These are phyloP conservation scores for Athrips mouffetella DNA, from an alignment of 2,888 invertebrate species.

Conservation along the genomic window DNA sequence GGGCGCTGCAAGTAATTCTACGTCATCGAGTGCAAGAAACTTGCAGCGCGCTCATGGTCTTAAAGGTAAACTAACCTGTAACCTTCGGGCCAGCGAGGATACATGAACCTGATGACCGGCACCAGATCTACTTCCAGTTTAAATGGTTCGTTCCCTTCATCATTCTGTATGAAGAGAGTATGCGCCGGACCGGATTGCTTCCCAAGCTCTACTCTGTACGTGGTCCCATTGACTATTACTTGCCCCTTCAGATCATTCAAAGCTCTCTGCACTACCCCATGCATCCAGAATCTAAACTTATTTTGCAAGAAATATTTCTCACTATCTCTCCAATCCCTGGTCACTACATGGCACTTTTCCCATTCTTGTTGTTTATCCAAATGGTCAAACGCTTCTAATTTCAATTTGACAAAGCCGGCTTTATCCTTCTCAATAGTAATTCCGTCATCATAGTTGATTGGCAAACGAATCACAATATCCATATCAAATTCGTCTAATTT, in stretches of 20 bases:
- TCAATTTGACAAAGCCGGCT: slow-evolving; percentile 69
- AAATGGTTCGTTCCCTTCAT: slow-evolving; percentile 36
- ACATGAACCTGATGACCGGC: slow-evolving; percentile 68
- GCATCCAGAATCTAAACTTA: slow-evolving; percentile 75
- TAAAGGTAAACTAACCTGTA: slow-evolving; percentile 43
- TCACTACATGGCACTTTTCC: slow-evolving; percentile 57
- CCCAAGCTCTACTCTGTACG: slow-evolving; percentile 45
- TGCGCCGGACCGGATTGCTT: slow-evolving; percentile 76
- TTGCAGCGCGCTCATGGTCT: neutral
- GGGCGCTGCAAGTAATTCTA: no score
- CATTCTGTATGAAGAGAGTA: slow-evolving; percentile 63
- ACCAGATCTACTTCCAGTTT: slow-evolving; percentile 73
- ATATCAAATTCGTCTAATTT: slow-evolving; percentile 80
- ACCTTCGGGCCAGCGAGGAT: slow-evolving; percentile 59
- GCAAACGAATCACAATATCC: slow-evolving; percentile 76
- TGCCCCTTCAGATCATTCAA: slow-evolving; percentile 51
- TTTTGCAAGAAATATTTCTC: slow-evolving; percentile 67
- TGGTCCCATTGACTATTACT: slow-evolving; percentile 45
- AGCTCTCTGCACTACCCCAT: slow-evolving; percentile 63
- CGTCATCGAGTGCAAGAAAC: no score
- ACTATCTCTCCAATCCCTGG: slow-evolving; percentile 61
- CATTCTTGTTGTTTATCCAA: slow-evolving; percentile 54
- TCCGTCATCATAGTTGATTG: slow-evolving; percentile 59
- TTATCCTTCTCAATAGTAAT: slow-evolving; percentile 57
- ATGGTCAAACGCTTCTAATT: slow-evolving; percentile 53